These are phyloP conservation scores for Mesoclemmys tuberculata DNA, from an alignment of 2,113 vertebrate genomes.

Conservation along the genomic window DNA sequence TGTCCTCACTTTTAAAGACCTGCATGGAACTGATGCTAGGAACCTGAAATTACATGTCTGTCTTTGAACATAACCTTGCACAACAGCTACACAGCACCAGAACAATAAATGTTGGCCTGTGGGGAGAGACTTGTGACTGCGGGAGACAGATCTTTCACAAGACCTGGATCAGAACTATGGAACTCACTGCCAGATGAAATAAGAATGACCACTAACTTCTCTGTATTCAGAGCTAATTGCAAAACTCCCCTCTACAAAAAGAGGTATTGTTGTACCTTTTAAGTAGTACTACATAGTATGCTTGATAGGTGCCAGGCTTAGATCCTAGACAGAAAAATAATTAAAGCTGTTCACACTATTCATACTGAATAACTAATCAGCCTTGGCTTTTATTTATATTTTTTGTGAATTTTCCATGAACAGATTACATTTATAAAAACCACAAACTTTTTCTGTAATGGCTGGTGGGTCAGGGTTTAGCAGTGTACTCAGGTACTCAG, in stretches of 20 bases:
- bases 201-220: background rate
- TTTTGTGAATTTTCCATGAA: background rate
- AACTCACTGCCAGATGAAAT: background rate
- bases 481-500: no score
- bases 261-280: background rate
- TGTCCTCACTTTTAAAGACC: background rate
- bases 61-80: background rate
- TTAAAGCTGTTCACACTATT: background rate
- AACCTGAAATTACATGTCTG: background rate
- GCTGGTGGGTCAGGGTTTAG: no score
- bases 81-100: background rate
- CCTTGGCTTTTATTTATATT: background rate
- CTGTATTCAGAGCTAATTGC: background rate
- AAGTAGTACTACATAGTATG: fast-evolving
- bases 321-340: background rate
- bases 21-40: background rate
- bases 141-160: background rate
- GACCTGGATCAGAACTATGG: background rate
- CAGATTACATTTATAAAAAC: no score
- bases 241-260: background rate
- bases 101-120: background rate
- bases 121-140: background rate
- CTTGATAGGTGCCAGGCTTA: background rate
- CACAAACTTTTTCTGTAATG: no score
- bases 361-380: background rate